phyloP scores from a whole-genome alignment of 1,140 invertebrate species.

The Wasmannia auropunctata region DNA sequence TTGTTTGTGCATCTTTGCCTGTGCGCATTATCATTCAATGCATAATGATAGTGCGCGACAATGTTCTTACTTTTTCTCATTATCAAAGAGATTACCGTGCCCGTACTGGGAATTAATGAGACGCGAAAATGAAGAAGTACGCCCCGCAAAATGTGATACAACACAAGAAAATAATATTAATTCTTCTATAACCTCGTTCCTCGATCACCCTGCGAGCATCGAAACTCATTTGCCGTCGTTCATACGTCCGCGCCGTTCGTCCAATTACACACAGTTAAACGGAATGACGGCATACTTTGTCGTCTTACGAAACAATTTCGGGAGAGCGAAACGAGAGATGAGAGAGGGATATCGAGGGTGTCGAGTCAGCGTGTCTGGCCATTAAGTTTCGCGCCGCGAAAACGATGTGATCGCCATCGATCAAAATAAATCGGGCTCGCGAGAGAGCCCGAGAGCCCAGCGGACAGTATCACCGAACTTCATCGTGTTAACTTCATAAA shows the following conservation, averaged over 20 bases:
- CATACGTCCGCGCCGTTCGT: neutral
- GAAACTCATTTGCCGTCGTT: constrained; percentile 18
- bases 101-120: neutral
- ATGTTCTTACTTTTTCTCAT: neutral
- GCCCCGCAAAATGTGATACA: neutral
- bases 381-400: constrained; percentile 31
- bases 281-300: constrained; percentile 23
- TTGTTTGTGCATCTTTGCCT: neutral
- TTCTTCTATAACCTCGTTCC: constrained; percentile 1
- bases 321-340: neutral
- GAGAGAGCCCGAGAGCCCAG: neutral
- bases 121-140: neutral
- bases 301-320: constrained; percentile 34
- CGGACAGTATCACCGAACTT: constrained; percentile 13
- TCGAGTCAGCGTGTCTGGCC: constrained; percentile 32
- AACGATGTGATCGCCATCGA: constrained; percentile 22
- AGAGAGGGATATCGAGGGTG: constrained; percentile 20
- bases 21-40: constrained; percentile 29
- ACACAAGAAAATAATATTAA: neutral
- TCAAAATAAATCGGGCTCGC: constrained; percentile 37
- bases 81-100: neutral
- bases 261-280: constrained; percentile 44
- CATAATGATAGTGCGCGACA: constrained; percentile 2
- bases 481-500: constrained; percentile 58
- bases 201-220: neutral